Base-by-base conservation (phyloP, 2,888 invertebrate species). In the Andricus quercusramuli region DNA sequence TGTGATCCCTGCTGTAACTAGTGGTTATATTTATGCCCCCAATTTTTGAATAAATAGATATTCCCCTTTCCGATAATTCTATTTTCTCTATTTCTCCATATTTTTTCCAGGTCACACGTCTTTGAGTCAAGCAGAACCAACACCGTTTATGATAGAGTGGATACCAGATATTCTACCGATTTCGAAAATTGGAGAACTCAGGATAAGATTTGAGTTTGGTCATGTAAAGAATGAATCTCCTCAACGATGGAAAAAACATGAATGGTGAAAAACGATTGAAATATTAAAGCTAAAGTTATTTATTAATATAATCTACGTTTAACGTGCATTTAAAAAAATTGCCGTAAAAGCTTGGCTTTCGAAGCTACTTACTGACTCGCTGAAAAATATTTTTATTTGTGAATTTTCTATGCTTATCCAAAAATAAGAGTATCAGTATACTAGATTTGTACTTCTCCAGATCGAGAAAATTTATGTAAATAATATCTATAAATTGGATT, bases 131-230 rank as follows among this genome's bases (percentile, higher is more conserved):
- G 93, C 94, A 79, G 94, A 95, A 76, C 95, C 94, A 83, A 95
- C 94, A 79, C 96, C 95, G 25, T 95, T 97, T 89, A 93, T 95
- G 44, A 95, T 97, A 66, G 96, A 96, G 90, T 97, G 97, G 97
- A 95, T 95, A 81, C 96, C 96, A 0, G 95, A 96, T 89, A 94
- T 96, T 79, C 93, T 96, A 78, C 95, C 95, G 9, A 93, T 94
- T 83, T 95, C 95, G 56, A 94, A 95, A 86, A 95, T 96, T 83
- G 97, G 97, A 11, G 95, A 96, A 89, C 93, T 97, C 80, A 94
- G 95, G 83, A 94, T 97, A 79, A 94, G 95, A 85, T 97, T 96
- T 90, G 95, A 96, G 89, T 95, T 95, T 90, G 96, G 96, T 66
- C 95, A 95, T 89, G 94, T 94, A 89, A 94, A 94, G 88, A 94